phyloP scores from a whole-genome alignment of 2,797 vertebrate species.

The Coranthus polyacanthus region DNA sequence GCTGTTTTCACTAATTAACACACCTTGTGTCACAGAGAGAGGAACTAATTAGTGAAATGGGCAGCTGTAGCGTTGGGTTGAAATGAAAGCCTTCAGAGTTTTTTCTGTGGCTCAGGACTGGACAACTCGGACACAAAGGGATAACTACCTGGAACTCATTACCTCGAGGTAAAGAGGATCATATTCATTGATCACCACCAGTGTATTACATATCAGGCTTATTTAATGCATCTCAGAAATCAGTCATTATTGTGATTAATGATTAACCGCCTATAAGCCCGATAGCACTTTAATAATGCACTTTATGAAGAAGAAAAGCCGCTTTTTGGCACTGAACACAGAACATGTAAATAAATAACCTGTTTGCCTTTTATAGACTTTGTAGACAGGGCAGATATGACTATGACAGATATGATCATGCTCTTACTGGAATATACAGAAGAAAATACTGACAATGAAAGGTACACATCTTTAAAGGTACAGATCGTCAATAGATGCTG shows the following conservation, averaged over 20 bases:
- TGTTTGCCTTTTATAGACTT: too few relatives aligned
- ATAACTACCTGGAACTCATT: slow-evolving; percentile 63
- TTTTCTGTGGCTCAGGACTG: slow-evolving; percentile 8
- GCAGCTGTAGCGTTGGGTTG: slow-evolving; percentile 46
- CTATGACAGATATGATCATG: too few relatives aligned
- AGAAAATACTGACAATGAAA: too few relatives aligned
- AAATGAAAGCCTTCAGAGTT: slow-evolving; percentile 36
- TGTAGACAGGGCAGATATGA: too few relatives aligned
- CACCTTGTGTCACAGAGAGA: slow-evolving; percentile 54
- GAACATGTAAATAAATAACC: too few relatives aligned
- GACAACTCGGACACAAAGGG: slow-evolving; percentile 30
- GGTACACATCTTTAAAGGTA: too few relatives aligned
- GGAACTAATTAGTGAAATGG: slow-evolving; percentile 61
- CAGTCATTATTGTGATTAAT: not conserved
- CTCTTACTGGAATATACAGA: too few relatives aligned
- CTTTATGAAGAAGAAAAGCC: too few relatives aligned
- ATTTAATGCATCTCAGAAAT: slow-evolving; percentile 30
- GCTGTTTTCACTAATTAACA: slow-evolving; percentile 63
- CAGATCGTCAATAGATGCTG: too few relatives aligned
- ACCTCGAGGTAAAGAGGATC: slow-evolving; percentile 52
- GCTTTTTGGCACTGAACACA: too few relatives aligned
- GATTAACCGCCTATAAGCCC: too few relatives aligned
- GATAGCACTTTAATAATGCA: too few relatives aligned
- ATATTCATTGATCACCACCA: slow-evolving; percentile 54
- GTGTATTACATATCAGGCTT: slow-evolving; percentile 26